Evolutionary conservation across 1,140 invertebrate genomes (phyloP).

Genomic region (Bilobella aurantiaca): DNA sequence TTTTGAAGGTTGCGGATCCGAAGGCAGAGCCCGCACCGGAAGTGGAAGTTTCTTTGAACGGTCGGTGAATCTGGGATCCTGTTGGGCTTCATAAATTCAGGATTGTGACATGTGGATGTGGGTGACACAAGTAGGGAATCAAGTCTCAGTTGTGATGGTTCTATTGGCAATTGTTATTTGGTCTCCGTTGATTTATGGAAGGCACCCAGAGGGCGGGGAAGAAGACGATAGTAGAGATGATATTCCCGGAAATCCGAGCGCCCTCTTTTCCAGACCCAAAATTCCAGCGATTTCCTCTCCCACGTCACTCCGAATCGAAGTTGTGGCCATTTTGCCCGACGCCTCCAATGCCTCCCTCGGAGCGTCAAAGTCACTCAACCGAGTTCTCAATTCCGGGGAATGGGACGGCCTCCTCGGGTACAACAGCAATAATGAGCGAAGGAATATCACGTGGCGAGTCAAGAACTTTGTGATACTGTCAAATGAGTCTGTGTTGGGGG

Average conservation of each 20-base stretch:
- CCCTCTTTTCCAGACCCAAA: not conserved
- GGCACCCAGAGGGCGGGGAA: not conserved
- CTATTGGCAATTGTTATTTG: not conserved
- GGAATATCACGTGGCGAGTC: slow-evolving; percentile 1
- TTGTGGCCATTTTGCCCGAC: not conserved
- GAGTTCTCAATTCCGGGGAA: not conserved
- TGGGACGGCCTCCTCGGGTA: not conserved
- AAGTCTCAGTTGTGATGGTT: not conserved
- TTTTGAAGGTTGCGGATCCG: no score
- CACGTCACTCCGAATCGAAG: not conserved
- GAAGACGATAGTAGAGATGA: not conserved
- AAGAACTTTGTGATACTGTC: not conserved
- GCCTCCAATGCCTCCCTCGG: not conserved
- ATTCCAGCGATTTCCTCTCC: not conserved
- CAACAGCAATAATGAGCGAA: not conserved
- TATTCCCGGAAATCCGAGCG: not conserved
- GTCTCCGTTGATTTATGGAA: not conserved
- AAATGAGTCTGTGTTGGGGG: not conserved
- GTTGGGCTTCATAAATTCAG: not conserved
- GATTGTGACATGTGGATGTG: slow-evolving; percentile 3
- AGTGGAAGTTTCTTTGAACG: no score
- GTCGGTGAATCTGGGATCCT: no score
- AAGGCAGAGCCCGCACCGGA: no score
- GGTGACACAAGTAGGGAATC: not conserved
- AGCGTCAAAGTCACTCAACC: not conserved